Evolutionary conservation across 2,113 vertebrate species (phyloP).

Genomic region (Rhinolophus sinicus): DNA sequence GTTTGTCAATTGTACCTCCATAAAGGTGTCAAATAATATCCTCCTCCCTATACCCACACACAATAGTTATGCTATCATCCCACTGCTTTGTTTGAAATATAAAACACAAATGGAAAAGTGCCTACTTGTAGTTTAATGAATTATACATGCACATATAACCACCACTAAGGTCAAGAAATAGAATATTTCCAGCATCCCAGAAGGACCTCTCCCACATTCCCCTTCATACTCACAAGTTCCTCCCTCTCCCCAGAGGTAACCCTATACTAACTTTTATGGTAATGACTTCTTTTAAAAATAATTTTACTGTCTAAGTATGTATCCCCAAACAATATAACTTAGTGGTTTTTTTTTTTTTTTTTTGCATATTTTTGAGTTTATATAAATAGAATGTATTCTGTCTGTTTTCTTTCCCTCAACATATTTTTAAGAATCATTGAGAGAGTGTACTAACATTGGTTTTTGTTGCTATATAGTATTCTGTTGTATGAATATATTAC

Average conservation of each 20-base stretch:
- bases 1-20: neutral
- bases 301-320: neutral
- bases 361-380: neutral
- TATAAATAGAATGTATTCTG: neutral
- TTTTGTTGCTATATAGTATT: neutral
- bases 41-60: neutral
- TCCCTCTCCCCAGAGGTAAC: neutral
- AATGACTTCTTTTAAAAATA: neutral
- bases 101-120: neutral
- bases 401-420: neutral
- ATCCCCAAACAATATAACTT: neutral
- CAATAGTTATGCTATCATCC: neutral
- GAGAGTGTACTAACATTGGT: neutral
- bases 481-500: neutral
- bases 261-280: neutral
- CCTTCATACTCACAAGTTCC: neutral
- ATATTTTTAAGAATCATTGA: neutral
- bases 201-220: neutral
- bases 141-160: neutral
- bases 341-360: neutral
- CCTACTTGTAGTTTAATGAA: neutral
- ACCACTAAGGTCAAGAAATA: neutral
- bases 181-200: neutral
- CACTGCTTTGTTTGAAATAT: neutral
- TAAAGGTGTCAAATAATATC: neutral